Evolutionary conservation across 2,888 invertebrate species (phyloP).

Genomic region (Diadromus collaris): DNA sequence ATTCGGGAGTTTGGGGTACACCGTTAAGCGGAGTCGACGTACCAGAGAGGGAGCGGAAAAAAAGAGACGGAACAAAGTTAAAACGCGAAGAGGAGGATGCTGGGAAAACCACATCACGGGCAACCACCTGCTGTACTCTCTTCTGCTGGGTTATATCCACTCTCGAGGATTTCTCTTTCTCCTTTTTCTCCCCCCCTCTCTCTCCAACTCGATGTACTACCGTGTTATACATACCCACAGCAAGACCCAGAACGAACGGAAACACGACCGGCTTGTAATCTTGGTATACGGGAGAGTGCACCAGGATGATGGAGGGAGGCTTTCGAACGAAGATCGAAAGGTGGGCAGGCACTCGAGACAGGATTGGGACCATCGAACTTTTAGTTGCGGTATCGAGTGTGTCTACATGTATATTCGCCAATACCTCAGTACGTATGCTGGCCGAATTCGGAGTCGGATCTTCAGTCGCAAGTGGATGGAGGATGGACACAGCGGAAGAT

Average conservation of each 20-base stretch:
- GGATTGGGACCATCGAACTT: slow-evolving; percentile 42
- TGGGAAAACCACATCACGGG: slow-evolving; percentile 30
- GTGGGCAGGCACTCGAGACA: slow-evolving; percentile 36
- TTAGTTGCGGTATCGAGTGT: slow-evolving; percentile 16
- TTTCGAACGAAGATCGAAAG: slow-evolving; percentile 23
- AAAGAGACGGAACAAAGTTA: slow-evolving; percentile 31
- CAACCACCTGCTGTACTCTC: slow-evolving; percentile 58
- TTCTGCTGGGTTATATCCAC: slow-evolving; percentile 34
- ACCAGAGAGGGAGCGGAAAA: neutral
- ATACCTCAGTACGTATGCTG: neutral
- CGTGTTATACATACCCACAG: slow-evolving; percentile 15
- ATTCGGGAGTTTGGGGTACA: slow-evolving; percentile 32
- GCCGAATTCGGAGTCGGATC: neutral
- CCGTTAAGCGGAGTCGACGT: slow-evolving; percentile 6
- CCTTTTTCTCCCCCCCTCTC: neutral
- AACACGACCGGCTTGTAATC: slow-evolving; percentile 33
- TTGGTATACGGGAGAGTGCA: slow-evolving; percentile 5
- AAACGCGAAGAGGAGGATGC: slow-evolving; percentile 26
- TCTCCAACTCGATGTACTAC: slow-evolving; percentile 7
- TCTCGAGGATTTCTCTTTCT: slow-evolving; percentile 11
- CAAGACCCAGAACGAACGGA: slow-evolving; percentile 9
- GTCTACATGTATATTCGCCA: neutral
- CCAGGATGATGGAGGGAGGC: neutral
- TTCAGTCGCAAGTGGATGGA: slow-evolving; percentile 21
- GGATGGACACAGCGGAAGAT: slow-evolving; percentile 1